phyloP scores from a whole-genome alignment of 1,140 invertebrate genomes.

The Tetramorium simillimum region DNA sequence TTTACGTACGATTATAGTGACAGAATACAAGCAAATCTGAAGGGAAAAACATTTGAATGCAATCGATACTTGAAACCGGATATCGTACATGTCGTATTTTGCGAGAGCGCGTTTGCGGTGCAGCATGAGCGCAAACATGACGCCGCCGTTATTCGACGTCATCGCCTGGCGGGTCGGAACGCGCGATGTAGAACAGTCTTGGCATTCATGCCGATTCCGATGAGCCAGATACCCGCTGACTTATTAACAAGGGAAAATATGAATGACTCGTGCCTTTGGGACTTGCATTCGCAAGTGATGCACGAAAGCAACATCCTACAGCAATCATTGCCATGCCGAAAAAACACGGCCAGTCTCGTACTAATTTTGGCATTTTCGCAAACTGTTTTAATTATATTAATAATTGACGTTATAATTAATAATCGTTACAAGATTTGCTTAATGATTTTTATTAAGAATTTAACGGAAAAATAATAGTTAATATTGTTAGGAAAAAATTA shows the following conservation, averaged over 20 bases:
- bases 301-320: neutral
- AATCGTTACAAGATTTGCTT: neutral
- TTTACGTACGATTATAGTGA: neutral
- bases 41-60: neutral
- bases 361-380: neutral
- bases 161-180: constrained; percentile 43
- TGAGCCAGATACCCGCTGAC: constrained; percentile 32
- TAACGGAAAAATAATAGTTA: neutral
- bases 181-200: constrained; percentile 57
- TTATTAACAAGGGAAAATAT: constrained; percentile 41
- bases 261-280: constrained; percentile 45
- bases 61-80: constrained; percentile 55
- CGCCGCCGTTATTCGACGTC: constrained; percentile 55
- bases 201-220: constrained; percentile 65
- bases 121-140: constrained; percentile 54
- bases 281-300: neutral
- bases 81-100: constrained; percentile 42
- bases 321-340: neutral
- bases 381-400: neutral
- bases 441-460: neutral
- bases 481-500: neutral
- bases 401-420: neutral
- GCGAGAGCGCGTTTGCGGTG: constrained; percentile 49
- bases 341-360: neutral
- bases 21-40: neutral